Percentiles rank a stretch among this genome's conserved stretches.
Evolutionary conservation across 2,888 invertebrate species (phyloP).

Genomic region (Netelia melanura): DNA sequence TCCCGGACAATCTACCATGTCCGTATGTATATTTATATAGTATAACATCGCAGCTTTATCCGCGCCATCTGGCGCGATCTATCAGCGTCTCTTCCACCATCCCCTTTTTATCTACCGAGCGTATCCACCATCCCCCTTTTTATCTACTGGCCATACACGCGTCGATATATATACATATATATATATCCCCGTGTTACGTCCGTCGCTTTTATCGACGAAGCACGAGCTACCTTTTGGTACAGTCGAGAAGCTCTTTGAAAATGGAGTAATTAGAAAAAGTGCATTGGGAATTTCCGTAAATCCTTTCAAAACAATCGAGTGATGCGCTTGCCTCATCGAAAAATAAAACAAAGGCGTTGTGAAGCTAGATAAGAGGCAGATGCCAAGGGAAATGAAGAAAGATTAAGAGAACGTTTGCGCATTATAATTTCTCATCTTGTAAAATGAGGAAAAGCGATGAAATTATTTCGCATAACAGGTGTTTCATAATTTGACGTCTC

Average conservation of each 20-base stretch:
- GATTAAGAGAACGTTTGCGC: conserved; percentile 47
- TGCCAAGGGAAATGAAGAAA: conserved; percentile 5
- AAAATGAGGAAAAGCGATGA: conserved; percentile 71
- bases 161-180: conserved; percentile 37
- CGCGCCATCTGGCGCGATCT: conserved; percentile 55
- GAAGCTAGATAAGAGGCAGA: too few species aligned
- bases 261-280: not conserved
- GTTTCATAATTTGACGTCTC: conserved; percentile 80
- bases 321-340: too few species aligned
- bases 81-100: conserved; percentile 38
- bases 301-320: too few species aligned
- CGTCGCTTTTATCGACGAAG: conserved; percentile 35
- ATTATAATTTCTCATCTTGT: conserved; percentile 50
- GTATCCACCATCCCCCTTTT: not conserved
- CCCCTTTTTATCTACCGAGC: conserved; percentile 26
- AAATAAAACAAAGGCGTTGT: too few species aligned
- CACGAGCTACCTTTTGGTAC: conserved; percentile 9
- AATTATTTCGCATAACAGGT: conserved; percentile 82
- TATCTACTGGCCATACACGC: conserved; percentile 42
- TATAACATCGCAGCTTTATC: conserved; percentile 55
- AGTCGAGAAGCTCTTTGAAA: not conserved
- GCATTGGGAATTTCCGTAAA: too few species aligned
- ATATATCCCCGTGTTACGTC: not conserved
- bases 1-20: conserved; percentile 31
- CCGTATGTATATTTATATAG: conserved; percentile 16